A percentile compares a stretch with the other conserved stretches of the same genome.
phyloP scores from a whole-genome alignment of 2,113 vertebrate genomes.

The Orcinus orca region DNA sequence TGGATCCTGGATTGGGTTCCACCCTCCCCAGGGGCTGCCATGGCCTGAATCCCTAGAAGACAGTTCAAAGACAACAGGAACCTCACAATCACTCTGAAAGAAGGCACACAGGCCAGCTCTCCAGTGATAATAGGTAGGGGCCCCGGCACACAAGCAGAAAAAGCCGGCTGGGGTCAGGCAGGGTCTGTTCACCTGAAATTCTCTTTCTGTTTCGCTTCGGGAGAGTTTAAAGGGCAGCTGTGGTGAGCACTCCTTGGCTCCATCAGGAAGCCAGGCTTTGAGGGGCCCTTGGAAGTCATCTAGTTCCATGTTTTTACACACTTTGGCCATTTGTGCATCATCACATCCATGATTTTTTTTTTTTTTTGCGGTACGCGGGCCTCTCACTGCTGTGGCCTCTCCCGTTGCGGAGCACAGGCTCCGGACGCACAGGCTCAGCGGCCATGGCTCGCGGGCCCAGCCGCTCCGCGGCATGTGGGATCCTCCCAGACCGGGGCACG shows the following conservation, averaged over 20 bases:
- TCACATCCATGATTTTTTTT: background rate
- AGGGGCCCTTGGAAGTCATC: background rate
- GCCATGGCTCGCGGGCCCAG: too few relatives aligned
- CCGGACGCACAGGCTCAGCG: too few relatives aligned
- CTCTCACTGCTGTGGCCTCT: too few relatives aligned
- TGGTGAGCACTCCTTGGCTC: rapidly evolving
- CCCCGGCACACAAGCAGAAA: background rate
- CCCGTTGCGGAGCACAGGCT: too few relatives aligned
- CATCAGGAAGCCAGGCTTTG: too few relatives aligned
- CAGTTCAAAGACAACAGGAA: background rate
- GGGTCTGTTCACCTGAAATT: background rate
- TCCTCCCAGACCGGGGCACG: too few relatives aligned
- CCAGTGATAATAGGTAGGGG: rapidly evolving
- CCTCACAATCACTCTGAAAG: background rate
- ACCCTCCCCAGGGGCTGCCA: background rate
- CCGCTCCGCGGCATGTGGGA: too few relatives aligned
- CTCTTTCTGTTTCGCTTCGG: background rate
- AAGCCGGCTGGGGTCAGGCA: background rate
- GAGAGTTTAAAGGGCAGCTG: background rate
- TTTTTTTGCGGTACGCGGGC: too few relatives aligned
- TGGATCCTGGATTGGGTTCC: background rate
- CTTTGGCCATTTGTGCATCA: background rate
- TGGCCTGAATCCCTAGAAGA: rapidly evolving
- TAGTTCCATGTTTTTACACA: rapidly evolving
- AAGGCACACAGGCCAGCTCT: background rate